These are phyloP conservation scores for Myrmecophaga tridactyla DNA, from an alignment of 2,113 vertebrate species.

Conservation along the genomic window DNA sequence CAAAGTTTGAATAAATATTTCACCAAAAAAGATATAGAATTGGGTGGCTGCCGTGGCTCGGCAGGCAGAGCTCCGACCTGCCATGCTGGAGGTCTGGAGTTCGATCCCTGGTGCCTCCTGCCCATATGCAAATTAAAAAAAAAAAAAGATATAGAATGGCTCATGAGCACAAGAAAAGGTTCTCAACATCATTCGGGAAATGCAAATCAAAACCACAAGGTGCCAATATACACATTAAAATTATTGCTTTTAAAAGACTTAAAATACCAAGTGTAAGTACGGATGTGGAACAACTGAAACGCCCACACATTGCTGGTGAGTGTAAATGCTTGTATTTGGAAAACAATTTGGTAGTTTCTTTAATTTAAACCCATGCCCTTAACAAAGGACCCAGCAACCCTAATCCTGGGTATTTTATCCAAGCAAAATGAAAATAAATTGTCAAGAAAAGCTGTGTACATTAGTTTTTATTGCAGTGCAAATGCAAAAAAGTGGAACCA, in stretches of 20 bases:
- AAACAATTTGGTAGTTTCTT: neutral
- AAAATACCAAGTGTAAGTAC: neutral
- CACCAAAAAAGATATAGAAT: neutral
- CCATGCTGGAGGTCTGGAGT: too few species aligned
- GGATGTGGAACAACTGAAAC: neutral
- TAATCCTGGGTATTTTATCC: neutral
- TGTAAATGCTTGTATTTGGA: neutral
- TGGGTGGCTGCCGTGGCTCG: too few species aligned
- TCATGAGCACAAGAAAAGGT: neutral
- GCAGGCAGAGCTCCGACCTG: too few species aligned
- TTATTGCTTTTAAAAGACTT: neutral
- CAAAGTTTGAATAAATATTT: too few species aligned
- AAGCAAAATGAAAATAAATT: neutral
- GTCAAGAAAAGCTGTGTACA: neutral
- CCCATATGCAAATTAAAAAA: too few species aligned
- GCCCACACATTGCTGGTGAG: neutral
- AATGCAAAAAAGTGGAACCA: neutral
- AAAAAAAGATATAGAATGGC: neutral
- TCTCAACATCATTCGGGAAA: neutral
- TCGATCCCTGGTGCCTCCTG: too few species aligned
- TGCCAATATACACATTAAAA: neutral
- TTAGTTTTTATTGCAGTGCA: neutral
- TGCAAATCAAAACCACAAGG: neutral
- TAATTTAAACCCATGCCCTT: neutral
- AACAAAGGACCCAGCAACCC: neutral